Base-by-base conservation (phyloP, 1,140 invertebrate species). In the Artemia franciscana region DNA sequence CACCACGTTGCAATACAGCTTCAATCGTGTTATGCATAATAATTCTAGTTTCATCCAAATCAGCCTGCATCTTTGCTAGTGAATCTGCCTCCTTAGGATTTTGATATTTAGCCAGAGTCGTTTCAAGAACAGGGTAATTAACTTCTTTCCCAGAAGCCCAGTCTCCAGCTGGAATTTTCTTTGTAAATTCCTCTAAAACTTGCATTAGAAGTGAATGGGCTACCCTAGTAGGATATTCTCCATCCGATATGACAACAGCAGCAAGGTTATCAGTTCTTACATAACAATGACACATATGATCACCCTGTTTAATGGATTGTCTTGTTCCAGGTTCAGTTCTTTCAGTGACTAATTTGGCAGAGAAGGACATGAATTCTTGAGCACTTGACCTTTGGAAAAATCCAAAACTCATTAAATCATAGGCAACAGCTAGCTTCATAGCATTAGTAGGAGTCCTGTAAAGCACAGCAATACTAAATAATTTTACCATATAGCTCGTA, bases 31-130 rank as follows among this genome's bases (percentile, higher is more conserved):
- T 88, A 74, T 98, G 94, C 81, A 99, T 78, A 71, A 99, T 97
- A 69, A 98, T 97, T 77, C 97, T 98, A 0, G 95, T 98, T 75
- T 99, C 96, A 77, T 98, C 95, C 59, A 99, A 77, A 72, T 98
- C 95, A 69, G 84, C 83, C 75, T 99, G 94, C 71, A 98, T 92
- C 77, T 88, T 94, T 0, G 91, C 93, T 68, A 99, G 80, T 23
- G 93, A 84, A 80, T 99, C 95, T 12, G 94, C 93, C 77, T 98
- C 91, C 67, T 82, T 80, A 2, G 95, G 95, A 78, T 98, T 93
- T 77, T 98, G 89, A 76, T 94, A 98, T 73, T 86, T 91, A 0
- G 83, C 79, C 65, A 98, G 76, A 71, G 88, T 86, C 51, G 79
- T 76, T 63, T 85, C 84, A 58, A 96, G 73, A 68, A 84, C 78